Evolutionary conservation across 2,113 vertebrate species (phyloP).

Genomic region (Pan paniscus): DNA sequence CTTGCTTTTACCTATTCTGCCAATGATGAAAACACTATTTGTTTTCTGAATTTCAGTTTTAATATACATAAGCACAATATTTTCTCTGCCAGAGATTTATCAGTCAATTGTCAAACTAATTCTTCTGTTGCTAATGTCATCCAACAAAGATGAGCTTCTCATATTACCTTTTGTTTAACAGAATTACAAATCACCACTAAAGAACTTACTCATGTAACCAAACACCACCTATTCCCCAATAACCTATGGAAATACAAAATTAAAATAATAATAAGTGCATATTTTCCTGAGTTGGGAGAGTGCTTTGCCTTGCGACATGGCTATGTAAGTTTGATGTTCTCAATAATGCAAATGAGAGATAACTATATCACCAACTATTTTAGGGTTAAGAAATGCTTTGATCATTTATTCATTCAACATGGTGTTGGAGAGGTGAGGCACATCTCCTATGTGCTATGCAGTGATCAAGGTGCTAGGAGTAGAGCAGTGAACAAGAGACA

Average conservation of each 20-base stretch:
- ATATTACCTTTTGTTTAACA: background rate
- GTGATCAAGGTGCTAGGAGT: background rate
- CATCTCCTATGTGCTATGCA: background rate
- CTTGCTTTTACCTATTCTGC: background rate
- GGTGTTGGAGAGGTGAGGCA: background rate
- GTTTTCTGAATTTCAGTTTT: slow-evolving; percentile 45
- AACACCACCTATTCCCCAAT: too few species aligned
- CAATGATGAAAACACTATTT: background rate
- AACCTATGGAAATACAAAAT: too few species aligned
- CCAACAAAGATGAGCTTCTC: background rate
- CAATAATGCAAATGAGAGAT: background rate
- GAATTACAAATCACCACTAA: background rate
- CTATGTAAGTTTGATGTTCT: background rate
- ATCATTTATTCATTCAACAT: background rate
- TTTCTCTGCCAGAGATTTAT: background rate
- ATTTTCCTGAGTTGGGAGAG: background rate
- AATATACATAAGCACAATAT: background rate
- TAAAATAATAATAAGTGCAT: background rate
- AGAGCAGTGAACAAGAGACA: background rate
- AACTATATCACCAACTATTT: background rate
- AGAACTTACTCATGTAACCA: too few species aligned
- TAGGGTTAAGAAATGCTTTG: background rate
- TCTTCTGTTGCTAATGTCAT: background rate
- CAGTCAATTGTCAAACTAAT: background rate
- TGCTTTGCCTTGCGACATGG: background rate